A percentile compares a stretch with the other conserved stretches of the same genome.
These are phyloP conservation scores for Epirrhoe alternata DNA, from an alignment of 2,888 invertebrate species.

Conservation along the genomic window DNA sequence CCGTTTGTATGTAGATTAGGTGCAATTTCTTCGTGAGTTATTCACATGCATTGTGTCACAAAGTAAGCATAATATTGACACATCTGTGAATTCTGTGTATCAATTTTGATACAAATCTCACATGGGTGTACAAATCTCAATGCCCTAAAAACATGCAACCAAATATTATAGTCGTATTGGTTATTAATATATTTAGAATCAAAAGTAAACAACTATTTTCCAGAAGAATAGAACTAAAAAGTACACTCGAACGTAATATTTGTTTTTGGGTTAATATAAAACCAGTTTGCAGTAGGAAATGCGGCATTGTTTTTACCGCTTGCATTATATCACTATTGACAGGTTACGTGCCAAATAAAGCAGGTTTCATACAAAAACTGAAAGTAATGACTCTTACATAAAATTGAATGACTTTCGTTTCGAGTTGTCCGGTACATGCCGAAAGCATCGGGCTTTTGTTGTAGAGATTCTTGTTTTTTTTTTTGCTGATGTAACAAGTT, in stretches of 20 bases:
- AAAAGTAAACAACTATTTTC: too few relatives aligned
- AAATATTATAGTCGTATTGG: too few relatives aligned
- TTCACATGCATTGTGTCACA: constrained; percentile 21
- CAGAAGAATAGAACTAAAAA: not conserved
- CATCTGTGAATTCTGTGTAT: not conserved
- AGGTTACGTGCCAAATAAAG: constrained; percentile 36
- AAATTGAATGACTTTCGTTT: constrained; percentile 55
- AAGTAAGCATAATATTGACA: constrained; percentile 2
- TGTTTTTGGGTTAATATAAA: constrained; percentile 8
- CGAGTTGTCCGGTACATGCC: constrained; percentile 33
- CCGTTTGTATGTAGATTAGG: constrained; percentile 31
- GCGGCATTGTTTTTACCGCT: constrained; percentile 18
- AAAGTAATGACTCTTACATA: constrained; percentile 55
- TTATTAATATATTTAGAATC: too few relatives aligned
- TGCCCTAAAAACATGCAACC: too few relatives aligned
- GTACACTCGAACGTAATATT: not conserved
- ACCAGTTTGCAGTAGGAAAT: constrained; percentile 9
- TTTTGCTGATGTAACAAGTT: constrained; percentile 13
- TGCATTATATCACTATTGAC: constrained; percentile 39
- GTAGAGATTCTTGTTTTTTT: constrained; percentile 9
- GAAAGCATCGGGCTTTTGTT: constrained; percentile 35
- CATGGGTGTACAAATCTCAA: too few relatives aligned
- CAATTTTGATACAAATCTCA: not conserved
- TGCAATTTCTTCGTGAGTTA: constrained; percentile 26
- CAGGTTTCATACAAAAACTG: constrained; percentile 48